Evolutionary conservation across 1,140 invertebrate genomes (phyloP).

Genomic region (Ostrea edulis): DNA sequence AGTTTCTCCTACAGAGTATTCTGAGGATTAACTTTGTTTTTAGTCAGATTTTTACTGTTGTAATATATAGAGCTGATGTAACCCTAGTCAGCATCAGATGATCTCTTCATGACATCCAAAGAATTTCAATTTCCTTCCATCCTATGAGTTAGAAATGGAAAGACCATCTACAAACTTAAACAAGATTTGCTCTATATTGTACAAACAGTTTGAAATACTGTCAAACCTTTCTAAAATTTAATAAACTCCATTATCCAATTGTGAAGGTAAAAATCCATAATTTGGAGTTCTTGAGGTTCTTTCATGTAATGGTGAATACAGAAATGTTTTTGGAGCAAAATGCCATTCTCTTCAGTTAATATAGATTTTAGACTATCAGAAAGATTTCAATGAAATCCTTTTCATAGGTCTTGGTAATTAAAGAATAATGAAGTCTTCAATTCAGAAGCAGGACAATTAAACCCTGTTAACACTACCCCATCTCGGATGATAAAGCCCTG

Average conservation of each 20-base stretch:
- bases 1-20: constrained; percentile 1
- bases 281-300: background rate
- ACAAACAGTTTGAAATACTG: background rate
- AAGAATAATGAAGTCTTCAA: constrained; percentile 5
- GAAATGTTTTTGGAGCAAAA: constrained; percentile 11
- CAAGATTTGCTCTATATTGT: background rate
- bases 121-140: background rate
- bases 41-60: background rate
- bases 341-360: background rate
- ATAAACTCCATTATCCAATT: background rate
- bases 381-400: background rate
- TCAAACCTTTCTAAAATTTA: background rate
- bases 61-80: constrained; percentile 28
- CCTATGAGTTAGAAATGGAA: background rate
- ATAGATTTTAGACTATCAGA: background rate
- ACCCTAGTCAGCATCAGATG: background rate
- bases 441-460: background rate
- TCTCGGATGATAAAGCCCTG: background rate
- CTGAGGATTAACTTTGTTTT: constrained; percentile 19
- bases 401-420: background rate
- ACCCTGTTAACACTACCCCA: background rate
- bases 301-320: background rate
- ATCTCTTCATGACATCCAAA: background rate
- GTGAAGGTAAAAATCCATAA: background rate
- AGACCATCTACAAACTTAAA: background rate